Evolutionary conservation across 2,797 vertebrate species (phyloP).

Genomic region (Enteromius anoplus): DNA sequence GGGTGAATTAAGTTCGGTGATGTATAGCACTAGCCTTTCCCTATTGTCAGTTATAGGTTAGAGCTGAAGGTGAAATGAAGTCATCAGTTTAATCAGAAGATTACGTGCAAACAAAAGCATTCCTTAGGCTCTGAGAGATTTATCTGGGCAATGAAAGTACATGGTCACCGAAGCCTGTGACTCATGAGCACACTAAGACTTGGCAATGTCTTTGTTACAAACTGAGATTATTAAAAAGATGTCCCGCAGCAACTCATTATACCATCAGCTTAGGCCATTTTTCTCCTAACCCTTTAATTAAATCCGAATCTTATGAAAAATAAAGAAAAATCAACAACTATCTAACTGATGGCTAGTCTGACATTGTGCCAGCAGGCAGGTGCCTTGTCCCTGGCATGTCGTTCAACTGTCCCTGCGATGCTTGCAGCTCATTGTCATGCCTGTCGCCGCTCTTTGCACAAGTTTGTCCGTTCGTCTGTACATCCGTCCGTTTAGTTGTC

Average conservation of each 20-base stretch:
- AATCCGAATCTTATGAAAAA: conserved; percentile 78
- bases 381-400: conserved; percentile 65
- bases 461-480: not conserved
- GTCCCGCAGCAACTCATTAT: conserved; percentile 81
- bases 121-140: conserved; percentile 73
- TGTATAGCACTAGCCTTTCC: conserved; percentile 50
- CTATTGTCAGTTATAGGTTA: conserved; percentile 64
- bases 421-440: conserved; percentile 54
- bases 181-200: conserved; percentile 70
- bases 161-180: conserved; percentile 62
- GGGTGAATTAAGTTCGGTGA: not conserved
- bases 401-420: conserved; percentile 48
- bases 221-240: conserved; percentile 79
- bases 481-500: not conserved
- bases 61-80: conserved; percentile 70
- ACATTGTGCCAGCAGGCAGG: conserved; percentile 70
- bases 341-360: conserved; percentile 70
- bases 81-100: conserved; percentile 75
- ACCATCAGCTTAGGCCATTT: conserved; percentile 76
- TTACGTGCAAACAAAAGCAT: conserved; percentile 60
- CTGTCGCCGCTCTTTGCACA: conserved; percentile 50
- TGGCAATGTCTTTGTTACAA: conserved; percentile 81
- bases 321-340: conserved; percentile 74
- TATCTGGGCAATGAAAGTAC: conserved; percentile 67
- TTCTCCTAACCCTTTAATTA: conserved; percentile 79